Percentiles rank a stretch among this genome's conserved stretches.
Evolutionary conservation across 2,113 vertebrate genomes (phyloP).

Genomic region (Hippolais icterina): DNA sequence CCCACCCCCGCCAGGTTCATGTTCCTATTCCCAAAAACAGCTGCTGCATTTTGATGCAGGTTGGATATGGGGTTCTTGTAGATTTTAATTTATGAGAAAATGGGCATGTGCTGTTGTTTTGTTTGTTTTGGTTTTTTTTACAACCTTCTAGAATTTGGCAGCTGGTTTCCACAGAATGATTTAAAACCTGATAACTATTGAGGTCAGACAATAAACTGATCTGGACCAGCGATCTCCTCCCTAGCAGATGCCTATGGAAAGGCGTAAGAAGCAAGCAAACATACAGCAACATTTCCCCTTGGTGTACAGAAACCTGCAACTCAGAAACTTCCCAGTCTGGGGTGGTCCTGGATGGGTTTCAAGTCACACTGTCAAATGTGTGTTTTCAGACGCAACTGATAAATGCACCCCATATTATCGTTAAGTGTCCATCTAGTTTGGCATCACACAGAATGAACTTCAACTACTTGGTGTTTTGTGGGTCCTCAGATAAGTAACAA

Average conservation of each 20-base stretch:
- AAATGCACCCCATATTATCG: fast-evolving
- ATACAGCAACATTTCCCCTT: not conserved
- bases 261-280: not conserved
- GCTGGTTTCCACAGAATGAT: not conserved
- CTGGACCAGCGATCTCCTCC: not conserved
- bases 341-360: not conserved
- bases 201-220: not conserved
- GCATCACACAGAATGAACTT: not conserved
- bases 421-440: not conserved
- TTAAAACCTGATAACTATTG: not conserved
- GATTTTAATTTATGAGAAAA: not conserved
- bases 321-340: not conserved
- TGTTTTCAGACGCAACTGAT: not conserved
- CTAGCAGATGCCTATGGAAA: not conserved
- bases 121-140: not conserved
- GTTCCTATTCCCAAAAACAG: not conserved
- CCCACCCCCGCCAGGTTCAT: not conserved
- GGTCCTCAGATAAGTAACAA: not conserved
- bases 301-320: not conserved
- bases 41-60: not conserved
- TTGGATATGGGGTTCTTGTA: not conserved
- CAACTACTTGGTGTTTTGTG: not conserved
- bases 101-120: not conserved
- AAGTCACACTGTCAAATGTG: not conserved
- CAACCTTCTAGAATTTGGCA: not conserved